Evolutionary conservation across 2,888 invertebrate genomes (phyloP), one percentile per base, ranked within the genome.

Genomic region (Dromius quadrimaculatus): DNA sequence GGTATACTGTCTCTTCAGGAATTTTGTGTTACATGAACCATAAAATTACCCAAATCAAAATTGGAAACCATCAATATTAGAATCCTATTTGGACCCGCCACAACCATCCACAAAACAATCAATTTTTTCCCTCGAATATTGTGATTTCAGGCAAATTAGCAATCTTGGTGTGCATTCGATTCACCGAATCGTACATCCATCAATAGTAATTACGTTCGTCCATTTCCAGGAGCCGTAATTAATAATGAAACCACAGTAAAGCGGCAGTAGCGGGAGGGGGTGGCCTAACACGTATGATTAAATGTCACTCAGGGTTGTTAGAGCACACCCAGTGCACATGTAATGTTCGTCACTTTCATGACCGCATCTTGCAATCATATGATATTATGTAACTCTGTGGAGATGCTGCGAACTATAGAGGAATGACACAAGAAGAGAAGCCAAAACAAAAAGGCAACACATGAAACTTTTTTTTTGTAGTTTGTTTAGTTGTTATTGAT

Each of bases 301-400:
- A 57, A 57, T 57, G 57, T 57, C 57, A 57, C 57, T 57, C 57
- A 57, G 34, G 17, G 19, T 17, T 13, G 50, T 2, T 11, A 9
- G 22, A 13, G 50, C 20, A n/a, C 20, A 23, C 22, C 20, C 6
- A 8, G 54, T 34, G 32, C 28, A 57, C 1, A 19, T 13, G 50
- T n/a, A 20, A 19, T 20, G 50, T 22, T 23, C 23, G 34, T 57
- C 57, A 57, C 57, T 57, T 32, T 32, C 11, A 15, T 17, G 15
- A 32, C 32, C 19, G 32, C 17, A 57, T 28, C 28, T 28, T 28
- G 28, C 28, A 5, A 5, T 28, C 3, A 3, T 28, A 28, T 3
- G 28, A 8, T 28, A 28, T 28, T 28, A 28, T 28, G 28, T 8
- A 28, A n/a, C n/a, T n/a, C n/a, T n/a, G n/a, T 28, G 28, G 28